Evolutionary conservation across 1,140 invertebrate species (phyloP).

Genomic region (Orchesella cincta): DNA sequence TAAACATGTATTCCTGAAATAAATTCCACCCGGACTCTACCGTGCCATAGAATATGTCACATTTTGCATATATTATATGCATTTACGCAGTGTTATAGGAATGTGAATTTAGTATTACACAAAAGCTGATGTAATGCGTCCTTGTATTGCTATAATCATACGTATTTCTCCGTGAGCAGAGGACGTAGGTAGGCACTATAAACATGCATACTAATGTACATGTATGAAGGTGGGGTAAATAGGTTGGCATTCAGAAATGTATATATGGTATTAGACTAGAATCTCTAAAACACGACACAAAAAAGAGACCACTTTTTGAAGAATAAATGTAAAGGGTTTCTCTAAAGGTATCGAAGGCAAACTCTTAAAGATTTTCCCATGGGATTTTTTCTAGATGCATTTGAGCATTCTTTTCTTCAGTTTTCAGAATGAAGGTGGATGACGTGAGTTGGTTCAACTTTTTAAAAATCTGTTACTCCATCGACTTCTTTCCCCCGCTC

Average conservation of each 20-base stretch:
- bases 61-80: neutral
- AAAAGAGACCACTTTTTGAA: neutral
- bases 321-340: neutral
- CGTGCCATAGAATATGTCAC: neutral
- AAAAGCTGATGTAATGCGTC: too few species aligned
- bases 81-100: too few species aligned
- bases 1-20: neutral
- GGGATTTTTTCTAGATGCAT: neutral
- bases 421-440: neutral
- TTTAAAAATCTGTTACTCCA: neutral
- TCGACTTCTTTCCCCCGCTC: too few species aligned
- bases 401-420: conserved; percentile 2
- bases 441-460: neutral
- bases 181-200: neutral
- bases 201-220: neutral
- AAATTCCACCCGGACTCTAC: neutral
- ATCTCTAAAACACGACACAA: neutral
- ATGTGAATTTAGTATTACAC: too few species aligned
- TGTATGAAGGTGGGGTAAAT: neutral
- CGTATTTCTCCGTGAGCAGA: neutral
- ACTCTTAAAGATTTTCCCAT: neutral
- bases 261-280: neutral
- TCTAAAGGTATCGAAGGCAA: conserved; percentile 11
- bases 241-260: neutral
- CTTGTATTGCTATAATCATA: neutral